A percentile compares a stretch with the other conserved stretches of the same genome.
Evolutionary conservation across 2,797 vertebrate genomes (phyloP).

Genomic region (Melanotaenia parkinsoni): DNA sequence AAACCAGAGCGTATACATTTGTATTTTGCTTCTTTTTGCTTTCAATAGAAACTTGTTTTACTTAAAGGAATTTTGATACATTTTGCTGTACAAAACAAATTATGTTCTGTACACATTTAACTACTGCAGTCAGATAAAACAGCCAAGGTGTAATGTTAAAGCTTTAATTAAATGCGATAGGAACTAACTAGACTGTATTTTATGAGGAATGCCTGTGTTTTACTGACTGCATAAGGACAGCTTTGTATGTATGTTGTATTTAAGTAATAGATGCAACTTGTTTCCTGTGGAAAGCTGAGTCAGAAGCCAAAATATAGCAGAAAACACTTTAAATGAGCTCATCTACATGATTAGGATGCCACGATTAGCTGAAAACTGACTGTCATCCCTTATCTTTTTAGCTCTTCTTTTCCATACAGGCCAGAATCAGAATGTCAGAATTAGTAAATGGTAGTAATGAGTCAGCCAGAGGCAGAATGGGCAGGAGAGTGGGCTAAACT

Average conservation of each 20-base stretch:
- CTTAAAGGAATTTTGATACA: too few relatives aligned
- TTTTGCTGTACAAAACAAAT: background rate
- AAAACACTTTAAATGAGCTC: background rate
- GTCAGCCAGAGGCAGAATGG: slow-evolving; percentile 3
- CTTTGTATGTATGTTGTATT: background rate
- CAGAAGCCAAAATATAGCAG: slow-evolving; percentile 1
- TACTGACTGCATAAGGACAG: background rate
- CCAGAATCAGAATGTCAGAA: slow-evolving; percentile 8
- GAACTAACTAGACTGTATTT: slow-evolving; percentile 2
- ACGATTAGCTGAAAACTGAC: slow-evolving; percentile 2
- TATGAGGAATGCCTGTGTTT: background rate
- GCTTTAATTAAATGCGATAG: background rate
- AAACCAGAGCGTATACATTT: too few relatives aligned
- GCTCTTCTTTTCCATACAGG: background rate
- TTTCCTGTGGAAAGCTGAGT: slow-evolving; percentile 7
- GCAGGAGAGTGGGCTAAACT: slow-evolving; percentile 3
- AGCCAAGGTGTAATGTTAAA: background rate
- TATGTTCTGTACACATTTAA: background rate
- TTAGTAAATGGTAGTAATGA: slow-evolving; percentile 25
- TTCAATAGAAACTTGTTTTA: too few relatives aligned
- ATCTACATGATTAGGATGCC: background rate
- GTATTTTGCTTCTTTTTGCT: too few relatives aligned
- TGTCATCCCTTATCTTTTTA: background rate
- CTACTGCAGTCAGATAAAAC: too few relatives aligned
- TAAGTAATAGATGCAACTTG: slow-evolving; percentile 6